A percentile compares a stretch with the other conserved stretches of the same genome.
These are phyloP conservation scores for Trachemys scripta DNA, from an alignment of 2,113 vertebrate species.

Conservation along the genomic window DNA sequence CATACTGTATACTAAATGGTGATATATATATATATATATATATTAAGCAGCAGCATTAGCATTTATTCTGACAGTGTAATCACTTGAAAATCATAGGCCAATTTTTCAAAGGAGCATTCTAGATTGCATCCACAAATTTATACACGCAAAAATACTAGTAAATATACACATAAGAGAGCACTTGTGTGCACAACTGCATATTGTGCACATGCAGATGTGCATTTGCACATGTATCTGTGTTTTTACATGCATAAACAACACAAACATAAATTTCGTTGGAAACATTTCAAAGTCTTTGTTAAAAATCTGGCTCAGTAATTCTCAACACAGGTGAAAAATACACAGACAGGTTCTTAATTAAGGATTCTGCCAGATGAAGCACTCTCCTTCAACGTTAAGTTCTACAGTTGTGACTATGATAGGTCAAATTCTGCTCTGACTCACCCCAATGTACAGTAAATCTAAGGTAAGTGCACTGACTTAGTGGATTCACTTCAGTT, in stretches of 20 bases:
- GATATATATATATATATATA: background rate
- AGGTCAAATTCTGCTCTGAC: slow-evolving; percentile 22
- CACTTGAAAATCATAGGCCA: background rate
- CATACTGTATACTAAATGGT: background rate
- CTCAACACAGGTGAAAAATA: background rate
- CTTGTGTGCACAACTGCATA: rapidly evolving
- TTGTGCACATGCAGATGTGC: rapidly evolving
- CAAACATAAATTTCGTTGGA: background rate
- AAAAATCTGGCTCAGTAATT: background rate
- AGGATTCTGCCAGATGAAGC: background rate
- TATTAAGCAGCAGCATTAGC: background rate
- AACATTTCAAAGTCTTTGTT: background rate
- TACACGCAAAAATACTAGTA: background rate
- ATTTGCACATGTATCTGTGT: rapidly evolving
- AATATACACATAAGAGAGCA: background rate
- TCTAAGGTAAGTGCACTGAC: slow-evolving; percentile 47
- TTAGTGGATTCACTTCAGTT: background rate
- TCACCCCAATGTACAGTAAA: background rate
- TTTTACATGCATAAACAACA: background rate
- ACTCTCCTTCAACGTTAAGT: background rate
- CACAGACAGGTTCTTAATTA: background rate
- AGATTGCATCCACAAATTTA: background rate
- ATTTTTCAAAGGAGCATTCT: background rate
- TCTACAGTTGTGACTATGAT: background rate
- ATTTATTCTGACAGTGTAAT: background rate